These are phyloP conservation scores for Monopis laevigella DNA, from an alignment of 2,888 invertebrate species.

Conservation along the genomic window DNA sequence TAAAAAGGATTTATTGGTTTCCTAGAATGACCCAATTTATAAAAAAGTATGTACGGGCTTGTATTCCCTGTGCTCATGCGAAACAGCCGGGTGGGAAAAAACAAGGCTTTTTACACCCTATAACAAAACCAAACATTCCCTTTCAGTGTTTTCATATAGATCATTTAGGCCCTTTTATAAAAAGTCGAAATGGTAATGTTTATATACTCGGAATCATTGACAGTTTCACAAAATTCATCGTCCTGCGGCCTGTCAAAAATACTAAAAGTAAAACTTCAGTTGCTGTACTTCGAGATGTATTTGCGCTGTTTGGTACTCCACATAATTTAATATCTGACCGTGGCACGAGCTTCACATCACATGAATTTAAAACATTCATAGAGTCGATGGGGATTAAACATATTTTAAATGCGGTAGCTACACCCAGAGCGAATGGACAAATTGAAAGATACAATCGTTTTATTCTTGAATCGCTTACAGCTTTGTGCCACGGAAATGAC, in stretches of 20 bases:
- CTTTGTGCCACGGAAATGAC: slow-evolving; percentile 11
- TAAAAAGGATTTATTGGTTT: slow-evolving; percentile 1
- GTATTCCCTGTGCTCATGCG: not conserved
- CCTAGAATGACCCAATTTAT: slow-evolving; percentile 6
- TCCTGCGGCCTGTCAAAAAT: not conserved
- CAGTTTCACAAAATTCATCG: slow-evolving; percentile 4
- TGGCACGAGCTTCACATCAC: slow-evolving; percentile 1
- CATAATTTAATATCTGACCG: slow-evolving; percentile 1
- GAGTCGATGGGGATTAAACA: not conserved
- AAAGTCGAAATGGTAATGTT: not conserved
- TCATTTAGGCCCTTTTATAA: slow-evolving; percentile 9
- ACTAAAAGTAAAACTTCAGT: not conserved
- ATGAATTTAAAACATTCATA: not conserved
- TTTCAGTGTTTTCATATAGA: not conserved
- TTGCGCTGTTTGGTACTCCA: slow-evolving; percentile 5
- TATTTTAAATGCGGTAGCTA: not conserved
- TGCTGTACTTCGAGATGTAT: too few relatives aligned
- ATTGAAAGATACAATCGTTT: slow-evolving; percentile 15
- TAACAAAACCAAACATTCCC: too few relatives aligned
- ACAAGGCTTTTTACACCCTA: slow-evolving; percentile 3
- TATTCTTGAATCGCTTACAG: slow-evolving; percentile 15
- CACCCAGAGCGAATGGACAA: not conserved
- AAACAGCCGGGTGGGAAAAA: not conserved
- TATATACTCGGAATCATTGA: too few relatives aligned
- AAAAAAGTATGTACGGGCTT: not conserved